Evolutionary conservation across 1,140 invertebrate species (phyloP).

Genomic region (Drosophila ercepeae): DNA sequence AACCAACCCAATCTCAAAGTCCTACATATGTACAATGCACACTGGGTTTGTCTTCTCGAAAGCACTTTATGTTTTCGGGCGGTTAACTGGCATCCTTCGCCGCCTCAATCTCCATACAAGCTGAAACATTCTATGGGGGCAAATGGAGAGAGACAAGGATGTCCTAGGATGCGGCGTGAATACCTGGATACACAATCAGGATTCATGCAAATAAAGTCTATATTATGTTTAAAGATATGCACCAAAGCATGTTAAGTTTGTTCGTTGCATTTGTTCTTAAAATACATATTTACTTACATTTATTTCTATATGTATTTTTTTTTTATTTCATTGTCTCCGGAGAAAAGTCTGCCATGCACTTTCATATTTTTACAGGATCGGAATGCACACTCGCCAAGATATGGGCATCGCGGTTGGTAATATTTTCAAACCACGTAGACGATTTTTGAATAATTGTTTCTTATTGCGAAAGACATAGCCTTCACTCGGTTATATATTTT

Average conservation of each 20-base stretch:
- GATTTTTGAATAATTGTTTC: no score
- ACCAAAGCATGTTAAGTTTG: not conserved
- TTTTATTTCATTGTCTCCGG: no score
- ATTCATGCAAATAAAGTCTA: not conserved
- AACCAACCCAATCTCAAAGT: conserved; percentile 28
- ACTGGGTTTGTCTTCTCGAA: conserved; percentile 11
- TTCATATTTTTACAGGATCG: no score
- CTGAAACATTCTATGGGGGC: conserved; percentile 15
- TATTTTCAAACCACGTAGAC: no score
- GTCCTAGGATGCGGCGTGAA: conserved; percentile 1
- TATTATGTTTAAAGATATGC: conserved; percentile 4
- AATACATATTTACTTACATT: no score
- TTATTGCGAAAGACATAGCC: not conserved
- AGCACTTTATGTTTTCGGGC: conserved; percentile 18
- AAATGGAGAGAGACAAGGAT: not conserved
- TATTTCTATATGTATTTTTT: no score
- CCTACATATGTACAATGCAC: conserved; percentile 22
- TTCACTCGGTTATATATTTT: not conserved
- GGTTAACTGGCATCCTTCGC: not conserved
- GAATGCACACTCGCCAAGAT: no score
- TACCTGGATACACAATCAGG: not conserved
- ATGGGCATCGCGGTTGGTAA: not conserved
- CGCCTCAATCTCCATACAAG: conserved; percentile 1
- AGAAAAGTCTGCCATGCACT: no score
- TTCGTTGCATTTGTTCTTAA: not conserved